These are phyloP conservation scores for Tetanocera ferruginea DNA, from an alignment of 2,888 invertebrate genomes.

Conservation along the genomic window DNA sequence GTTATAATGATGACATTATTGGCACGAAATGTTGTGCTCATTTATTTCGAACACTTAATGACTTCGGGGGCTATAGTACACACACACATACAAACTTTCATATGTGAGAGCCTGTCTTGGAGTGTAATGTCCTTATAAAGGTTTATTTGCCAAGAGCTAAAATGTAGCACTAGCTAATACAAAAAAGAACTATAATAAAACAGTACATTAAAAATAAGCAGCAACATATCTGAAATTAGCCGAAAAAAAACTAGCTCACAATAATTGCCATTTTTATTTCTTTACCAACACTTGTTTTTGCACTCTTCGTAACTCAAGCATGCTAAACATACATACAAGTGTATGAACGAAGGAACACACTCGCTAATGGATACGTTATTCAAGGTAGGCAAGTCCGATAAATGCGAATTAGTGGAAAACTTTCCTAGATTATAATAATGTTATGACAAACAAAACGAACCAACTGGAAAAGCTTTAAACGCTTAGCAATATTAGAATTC, in stretches of 20 bases:
- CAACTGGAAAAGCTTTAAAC: too few species aligned
- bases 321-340: too few species aligned
- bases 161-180: neutral
- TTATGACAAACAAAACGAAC: too few species aligned
- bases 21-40: conserved; percentile 25
- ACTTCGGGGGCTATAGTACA: neutral
- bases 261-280: too few species aligned
- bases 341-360: too few species aligned
- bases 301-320: too few species aligned
- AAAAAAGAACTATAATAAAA: neutral
- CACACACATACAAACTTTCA: neutral
- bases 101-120: neutral
- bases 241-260: neutral
- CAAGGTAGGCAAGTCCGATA: too few species aligned
- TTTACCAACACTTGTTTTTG: too few species aligned
- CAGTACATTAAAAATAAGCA: neutral
- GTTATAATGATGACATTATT: conserved; percentile 25
- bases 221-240: neutral
- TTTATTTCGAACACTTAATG: conserved; percentile 25
- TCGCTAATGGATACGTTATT: too few species aligned
- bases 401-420: too few species aligned
- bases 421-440: too few species aligned
- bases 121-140: conserved; percentile 7
- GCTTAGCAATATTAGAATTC: too few species aligned
- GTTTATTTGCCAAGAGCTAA: neutral